phyloP scores from a whole-genome alignment of 92 coral and sea anemone species.

The Plumapathes pennacea region DNA sequence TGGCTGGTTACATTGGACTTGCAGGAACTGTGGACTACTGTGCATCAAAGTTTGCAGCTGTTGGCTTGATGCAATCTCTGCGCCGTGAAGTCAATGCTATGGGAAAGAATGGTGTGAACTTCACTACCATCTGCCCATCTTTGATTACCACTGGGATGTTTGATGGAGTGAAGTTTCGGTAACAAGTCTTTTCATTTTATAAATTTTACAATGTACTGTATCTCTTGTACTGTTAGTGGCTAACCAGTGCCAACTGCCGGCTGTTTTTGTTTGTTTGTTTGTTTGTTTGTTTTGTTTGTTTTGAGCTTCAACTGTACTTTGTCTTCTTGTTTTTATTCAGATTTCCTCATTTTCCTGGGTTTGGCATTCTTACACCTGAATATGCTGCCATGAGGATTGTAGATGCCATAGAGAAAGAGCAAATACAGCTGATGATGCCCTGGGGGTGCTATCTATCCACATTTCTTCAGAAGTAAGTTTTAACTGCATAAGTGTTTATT shows the following conservation, averaged over 20 bases:
- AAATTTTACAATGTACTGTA: too few relatives aligned
- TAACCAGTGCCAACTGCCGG: neutral
- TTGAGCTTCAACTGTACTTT: too few relatives aligned
- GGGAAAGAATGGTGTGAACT: constrained; percentile 55
- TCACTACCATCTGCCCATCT: constrained; percentile 90
- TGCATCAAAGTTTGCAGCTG: constrained; percentile 89
- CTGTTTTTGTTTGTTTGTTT: neutral
- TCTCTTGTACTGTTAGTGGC: too few relatives aligned
- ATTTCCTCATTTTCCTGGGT: constrained; percentile 71
- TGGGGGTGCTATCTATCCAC: constrained; percentile 49
- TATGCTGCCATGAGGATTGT: constrained; percentile 69
- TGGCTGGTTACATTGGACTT: constrained; percentile 68
- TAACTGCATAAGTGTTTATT: too few relatives aligned
- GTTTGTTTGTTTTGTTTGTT: neutral
- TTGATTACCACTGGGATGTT: constrained; percentile 90
- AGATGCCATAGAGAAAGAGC: constrained; percentile 76
- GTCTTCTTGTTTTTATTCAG: constrained; percentile 41
- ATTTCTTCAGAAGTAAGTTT: constrained; percentile 72
- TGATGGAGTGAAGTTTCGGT: constrained; percentile 86
- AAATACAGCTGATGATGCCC: constrained; percentile 51
- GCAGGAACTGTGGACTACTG: constrained; percentile 85
- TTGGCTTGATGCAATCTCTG: constrained; percentile 88
- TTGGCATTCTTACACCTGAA: constrained; percentile 65
- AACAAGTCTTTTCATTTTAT: neutral
- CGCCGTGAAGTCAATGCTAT: constrained; percentile 63